Evolutionary conservation across 2,797 vertebrate genomes (phyloP), one percentile per base, ranked within the genome.

Genomic region (Muscicapa striata): DNA sequence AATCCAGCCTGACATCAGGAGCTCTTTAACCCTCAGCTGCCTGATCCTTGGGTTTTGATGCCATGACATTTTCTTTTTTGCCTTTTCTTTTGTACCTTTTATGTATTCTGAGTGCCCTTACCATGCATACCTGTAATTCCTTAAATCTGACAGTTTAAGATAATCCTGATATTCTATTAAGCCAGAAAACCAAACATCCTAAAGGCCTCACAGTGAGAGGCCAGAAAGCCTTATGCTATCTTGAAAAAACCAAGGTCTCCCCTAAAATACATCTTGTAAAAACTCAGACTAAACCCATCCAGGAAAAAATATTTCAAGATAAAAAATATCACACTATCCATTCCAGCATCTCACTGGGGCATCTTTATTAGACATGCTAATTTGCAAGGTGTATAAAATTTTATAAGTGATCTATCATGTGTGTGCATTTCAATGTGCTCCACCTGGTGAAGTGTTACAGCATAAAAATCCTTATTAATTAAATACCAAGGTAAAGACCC

Each of bases 401-500:
- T 15, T 3, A 17, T 0, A 0, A 0, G 6, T 11, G 1, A 46
- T 36, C n/a, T 13, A 8, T 8, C 1, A 0, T 4, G 34, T 5
- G 41, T 2, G 8, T 0, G 0, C 34, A 17, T 32, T 32, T 46
- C n/a, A 38, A 27, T 1, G 0, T 9, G 51, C 34, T 55, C 22
- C 29, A 22, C 29, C 23, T 12, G 23, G 29, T 15, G 34, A 23
- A 1, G 19, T 4, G 12, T 7, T 9, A 21, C 17, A 20, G 6
- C 34, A 27, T 9, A 40, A 57, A 40, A 57, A 40, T 40, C 34
- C 29, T 57, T 8, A n/a, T 7, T n/a, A 40, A n/a, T 9, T n/a
- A 48, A 48, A 21, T 5, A 21, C 34, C 41, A 13, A 38, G 17
- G 9, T 15, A 15, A 32, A 40, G 66, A 27, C 7, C 11, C 11